phyloP scores from a whole-genome alignment of 2,888 invertebrate species.

The Limnephilus rhombicus region DNA sequence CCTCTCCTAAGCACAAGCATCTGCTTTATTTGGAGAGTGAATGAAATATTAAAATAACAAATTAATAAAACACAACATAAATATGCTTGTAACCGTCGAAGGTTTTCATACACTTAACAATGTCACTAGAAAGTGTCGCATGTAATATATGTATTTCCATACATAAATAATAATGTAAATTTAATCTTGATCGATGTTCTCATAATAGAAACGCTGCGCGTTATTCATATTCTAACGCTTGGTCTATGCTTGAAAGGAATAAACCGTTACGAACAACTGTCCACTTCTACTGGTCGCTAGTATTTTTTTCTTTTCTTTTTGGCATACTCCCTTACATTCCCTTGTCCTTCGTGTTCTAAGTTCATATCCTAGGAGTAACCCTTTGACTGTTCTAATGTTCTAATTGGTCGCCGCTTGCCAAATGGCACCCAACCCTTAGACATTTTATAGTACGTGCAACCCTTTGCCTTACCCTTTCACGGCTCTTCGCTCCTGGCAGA shows the following conservation, averaged over 20 bases:
- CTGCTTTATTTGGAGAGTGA: too few species aligned
- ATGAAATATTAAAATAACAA: too few species aligned
- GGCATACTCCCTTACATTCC: neutral
- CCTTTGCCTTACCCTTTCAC: slow-evolving; percentile 2
- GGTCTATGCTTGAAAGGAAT: neutral
- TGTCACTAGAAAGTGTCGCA: neutral
- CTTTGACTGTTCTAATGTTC: neutral
- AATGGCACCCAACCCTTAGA: slow-evolving; percentile 31
- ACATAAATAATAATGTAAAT: neutral
- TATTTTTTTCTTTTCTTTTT: slow-evolving; percentile 7
- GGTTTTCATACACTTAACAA: neutral
- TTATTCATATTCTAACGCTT: neutral
- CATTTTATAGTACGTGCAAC: neutral
- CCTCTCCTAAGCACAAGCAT: too few species aligned
- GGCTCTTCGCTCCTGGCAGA: neutral
- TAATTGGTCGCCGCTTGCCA: slow-evolving; percentile 44
- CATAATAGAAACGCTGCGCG: neutral
- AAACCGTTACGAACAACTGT: slow-evolving; percentile 19
- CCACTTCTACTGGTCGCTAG: slow-evolving; percentile 11
- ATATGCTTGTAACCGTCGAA: too few species aligned
- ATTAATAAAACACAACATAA: too few species aligned
- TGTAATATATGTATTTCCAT: neutral
- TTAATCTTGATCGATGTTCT: neutral
- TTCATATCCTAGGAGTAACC: slow-evolving; percentile 19
- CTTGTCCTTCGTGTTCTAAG: neutral